Conservation (phyloP, 2,797 vertebrate species). For the Phataginus tricuspis region DNA sequence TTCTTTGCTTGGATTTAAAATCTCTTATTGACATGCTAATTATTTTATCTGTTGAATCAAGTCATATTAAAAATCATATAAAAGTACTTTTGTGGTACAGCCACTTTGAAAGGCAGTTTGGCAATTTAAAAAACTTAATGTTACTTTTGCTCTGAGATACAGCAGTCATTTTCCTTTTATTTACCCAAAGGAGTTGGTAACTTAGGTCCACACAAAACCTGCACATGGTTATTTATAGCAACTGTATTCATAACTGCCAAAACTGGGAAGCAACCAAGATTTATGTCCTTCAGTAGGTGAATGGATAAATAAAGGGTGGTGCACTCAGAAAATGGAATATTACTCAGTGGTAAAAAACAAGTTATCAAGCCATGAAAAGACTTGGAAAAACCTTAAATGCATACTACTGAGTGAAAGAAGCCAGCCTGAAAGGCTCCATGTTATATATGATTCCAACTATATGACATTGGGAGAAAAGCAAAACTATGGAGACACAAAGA, state of each 20-base stretch:
- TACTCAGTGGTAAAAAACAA: background rate
- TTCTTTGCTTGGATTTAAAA: conserved; percentile 34
- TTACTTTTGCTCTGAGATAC: background rate
- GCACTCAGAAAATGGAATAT: background rate
- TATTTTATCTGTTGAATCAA: background rate
- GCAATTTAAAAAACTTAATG: background rate
- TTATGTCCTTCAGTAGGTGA: background rate
- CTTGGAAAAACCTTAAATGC: background rate
- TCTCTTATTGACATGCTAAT: background rate
- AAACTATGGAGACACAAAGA: background rate
- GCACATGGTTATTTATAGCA: background rate
- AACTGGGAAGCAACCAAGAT: background rate
- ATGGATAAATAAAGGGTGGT: background rate
- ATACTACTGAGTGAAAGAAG: background rate
- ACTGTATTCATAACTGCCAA: background rate
- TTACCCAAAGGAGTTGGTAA: background rate
- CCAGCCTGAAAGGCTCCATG: background rate
- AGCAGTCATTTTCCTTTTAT: background rate
- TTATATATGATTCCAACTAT: background rate
- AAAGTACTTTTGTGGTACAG: background rate
- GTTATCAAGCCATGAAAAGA: background rate
- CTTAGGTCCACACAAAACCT: background rate
- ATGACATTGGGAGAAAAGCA: background rate
- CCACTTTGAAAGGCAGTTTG: background rate
- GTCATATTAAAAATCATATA: background rate